Evolutionary conservation across 2,113 vertebrate genomes (phyloP).

Genomic region (Hippopotamus amphibius): DNA sequence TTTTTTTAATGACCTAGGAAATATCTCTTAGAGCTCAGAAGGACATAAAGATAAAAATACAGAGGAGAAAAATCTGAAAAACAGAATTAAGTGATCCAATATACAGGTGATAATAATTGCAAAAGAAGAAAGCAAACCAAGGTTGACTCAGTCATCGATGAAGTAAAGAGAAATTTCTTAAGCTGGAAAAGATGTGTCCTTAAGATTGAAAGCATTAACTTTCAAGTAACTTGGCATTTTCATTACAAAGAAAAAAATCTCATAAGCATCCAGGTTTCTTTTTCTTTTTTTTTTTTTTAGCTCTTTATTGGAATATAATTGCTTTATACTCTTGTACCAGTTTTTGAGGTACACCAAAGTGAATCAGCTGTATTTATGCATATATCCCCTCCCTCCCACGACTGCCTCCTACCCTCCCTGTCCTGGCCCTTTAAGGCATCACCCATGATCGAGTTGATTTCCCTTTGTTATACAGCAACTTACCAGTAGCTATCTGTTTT

Average conservation of each 20-base stretch:
- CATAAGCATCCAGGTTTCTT: background rate
- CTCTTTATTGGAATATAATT: no score
- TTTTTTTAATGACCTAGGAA: background rate
- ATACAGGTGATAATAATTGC: background rate
- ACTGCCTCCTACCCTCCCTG: no score
- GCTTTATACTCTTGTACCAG: no score
- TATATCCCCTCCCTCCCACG: no score
- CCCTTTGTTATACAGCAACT: no score
- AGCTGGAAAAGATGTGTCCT: background rate
- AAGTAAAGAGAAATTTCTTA: constrained; percentile 22
- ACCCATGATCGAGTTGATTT: no score
- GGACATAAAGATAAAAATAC: background rate
- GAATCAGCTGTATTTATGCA: no score
- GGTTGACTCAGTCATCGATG: background rate
- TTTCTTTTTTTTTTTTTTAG: no score
- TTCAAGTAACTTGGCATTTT: background rate
- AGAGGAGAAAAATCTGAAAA: background rate
- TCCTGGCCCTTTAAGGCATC: no score
- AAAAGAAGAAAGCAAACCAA: constrained; percentile 2
- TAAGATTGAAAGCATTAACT: background rate
- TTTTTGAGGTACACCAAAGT: no score
- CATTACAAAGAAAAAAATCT: constrained; percentile 37
- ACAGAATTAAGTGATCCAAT: background rate
- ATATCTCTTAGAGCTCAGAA: background rate
- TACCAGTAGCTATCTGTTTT: no score